Evolutionary conservation across 1,140 invertebrate species (phyloP).

Genomic region (Drosophila burlai): DNA sequence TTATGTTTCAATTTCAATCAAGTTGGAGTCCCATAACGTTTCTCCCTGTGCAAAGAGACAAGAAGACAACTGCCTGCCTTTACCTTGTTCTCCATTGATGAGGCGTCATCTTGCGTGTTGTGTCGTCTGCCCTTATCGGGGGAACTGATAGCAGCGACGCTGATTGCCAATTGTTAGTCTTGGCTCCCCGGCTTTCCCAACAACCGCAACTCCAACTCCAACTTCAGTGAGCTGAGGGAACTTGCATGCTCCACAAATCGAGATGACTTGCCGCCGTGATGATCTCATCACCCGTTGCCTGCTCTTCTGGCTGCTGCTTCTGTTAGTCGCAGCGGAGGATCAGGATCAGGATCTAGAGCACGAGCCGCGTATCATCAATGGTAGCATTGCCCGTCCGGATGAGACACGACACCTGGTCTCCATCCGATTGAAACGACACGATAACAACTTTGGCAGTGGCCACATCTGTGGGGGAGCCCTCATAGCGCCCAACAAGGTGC

Average conservation of each 20-base stretch:
- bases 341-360: constrained; percentile 19
- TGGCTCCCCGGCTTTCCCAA: constrained; percentile 14
- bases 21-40: background rate
- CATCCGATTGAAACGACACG: constrained; percentile 66
- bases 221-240: constrained; percentile 41
- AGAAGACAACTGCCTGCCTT: background rate
- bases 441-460: constrained; percentile 73
- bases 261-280: background rate
- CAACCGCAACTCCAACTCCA: background rate
- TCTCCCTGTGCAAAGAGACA: background rate
- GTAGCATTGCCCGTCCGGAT: constrained; percentile 44
- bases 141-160: constrained; percentile 41
- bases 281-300: background rate
- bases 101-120: constrained; percentile 16
- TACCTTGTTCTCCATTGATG: constrained; percentile 3
- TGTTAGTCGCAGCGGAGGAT: background rate
- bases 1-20: background rate
- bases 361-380: constrained; percentile 76
- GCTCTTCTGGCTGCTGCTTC: background rate
- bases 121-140: constrained; percentile 30
- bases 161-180: constrained; percentile 58
- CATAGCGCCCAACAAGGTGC: constrained; percentile 79
- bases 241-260: constrained; percentile 25
- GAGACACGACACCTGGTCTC: constrained; percentile 80
- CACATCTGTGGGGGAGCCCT: constrained; percentile 85